Evolutionary conservation across 2,113 vertebrate genomes (phyloP).

Genomic region (Peromyscus californicus): DNA sequence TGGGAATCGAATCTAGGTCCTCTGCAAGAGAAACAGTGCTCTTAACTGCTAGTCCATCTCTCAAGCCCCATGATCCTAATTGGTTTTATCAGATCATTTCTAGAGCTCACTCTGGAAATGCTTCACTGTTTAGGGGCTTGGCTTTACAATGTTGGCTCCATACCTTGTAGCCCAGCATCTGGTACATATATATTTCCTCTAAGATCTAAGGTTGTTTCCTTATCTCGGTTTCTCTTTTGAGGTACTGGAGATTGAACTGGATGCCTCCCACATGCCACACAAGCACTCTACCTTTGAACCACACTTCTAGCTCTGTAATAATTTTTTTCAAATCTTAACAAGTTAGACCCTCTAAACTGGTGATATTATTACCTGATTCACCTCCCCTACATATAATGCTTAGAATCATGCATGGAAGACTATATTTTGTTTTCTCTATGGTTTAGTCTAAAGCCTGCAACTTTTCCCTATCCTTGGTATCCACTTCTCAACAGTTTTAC

Average conservation of each 20-base stretch:
- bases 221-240: background rate
- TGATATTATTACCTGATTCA: slow-evolving; percentile 40
- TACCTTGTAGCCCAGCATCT: background rate
- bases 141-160: background rate
- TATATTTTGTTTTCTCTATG: background rate
- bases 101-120: background rate
- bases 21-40: background rate
- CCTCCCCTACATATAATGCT: slow-evolving; percentile 1
- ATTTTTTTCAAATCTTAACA: slow-evolving; percentile 39
- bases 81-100: background rate
- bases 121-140: background rate
- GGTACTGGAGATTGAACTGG: background rate
- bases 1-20: background rate
- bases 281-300: background rate
- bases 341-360: slow-evolving; percentile 54
- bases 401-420: background rate
- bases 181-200: background rate
- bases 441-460: slow-evolving; percentile 31
- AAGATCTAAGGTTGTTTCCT: background rate
- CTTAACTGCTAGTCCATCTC: background rate
- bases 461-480: background rate
- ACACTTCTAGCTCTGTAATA: background rate
- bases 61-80: background rate
- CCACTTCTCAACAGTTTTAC: slow-evolving; percentile 85
- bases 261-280: background rate